Evolutionary conservation across 2,888 invertebrate genomes (phyloP), one percentile per base, ranked within the genome.

Genomic region (Ernsta delagoae): DNA sequence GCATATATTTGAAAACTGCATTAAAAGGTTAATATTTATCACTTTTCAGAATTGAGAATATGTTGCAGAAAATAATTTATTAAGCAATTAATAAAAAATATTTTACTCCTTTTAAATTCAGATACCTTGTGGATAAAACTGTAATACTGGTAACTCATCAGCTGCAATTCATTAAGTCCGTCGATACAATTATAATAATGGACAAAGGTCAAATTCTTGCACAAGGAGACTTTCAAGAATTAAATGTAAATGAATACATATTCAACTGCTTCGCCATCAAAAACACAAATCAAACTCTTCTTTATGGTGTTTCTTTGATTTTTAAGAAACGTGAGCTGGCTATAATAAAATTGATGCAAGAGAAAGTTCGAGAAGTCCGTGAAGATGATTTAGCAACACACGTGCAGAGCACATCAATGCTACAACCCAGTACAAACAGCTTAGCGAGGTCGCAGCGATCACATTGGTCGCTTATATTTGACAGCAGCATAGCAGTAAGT

Each of bases 141-240:
- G 95, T 96, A 0, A 93, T 98, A 60, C 87, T 98, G 67, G 96
- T 97, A 4, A 98, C 98, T 0, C 97, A 98, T 90, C 98, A 98
- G 83, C 86, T 97, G 63, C 98, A 98, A 83, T 97, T 96, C 75
- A 89, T 97, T 7, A 95, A 95, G 76, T 91, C 94, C 50, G 96
- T 95, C 1, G 96, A 96, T 81, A 94, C 94, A 70, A 93, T 93
- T 12, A 81, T 93, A 0, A 87, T 93, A 11, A 84, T 93, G 89
- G 85, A 90, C 9, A 89, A 90, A 70, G 90, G 92, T 41, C 83
- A 78, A 67, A 80, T 91, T 16, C 73, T 89, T 7, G 90, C 86
- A 4, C 80, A 86, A 71, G 92, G 92, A 65, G 80, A 79, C 34
- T 92, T 89, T 71, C 83, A 87, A 56, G 85, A 88, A 5, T 78